A percentile compares a stretch with the other conserved stretches of the same genome.
These are phyloP conservation scores for Lepidothrix coronata DNA, from an alignment of 2,113 vertebrate species.

Conservation along the genomic window DNA sequence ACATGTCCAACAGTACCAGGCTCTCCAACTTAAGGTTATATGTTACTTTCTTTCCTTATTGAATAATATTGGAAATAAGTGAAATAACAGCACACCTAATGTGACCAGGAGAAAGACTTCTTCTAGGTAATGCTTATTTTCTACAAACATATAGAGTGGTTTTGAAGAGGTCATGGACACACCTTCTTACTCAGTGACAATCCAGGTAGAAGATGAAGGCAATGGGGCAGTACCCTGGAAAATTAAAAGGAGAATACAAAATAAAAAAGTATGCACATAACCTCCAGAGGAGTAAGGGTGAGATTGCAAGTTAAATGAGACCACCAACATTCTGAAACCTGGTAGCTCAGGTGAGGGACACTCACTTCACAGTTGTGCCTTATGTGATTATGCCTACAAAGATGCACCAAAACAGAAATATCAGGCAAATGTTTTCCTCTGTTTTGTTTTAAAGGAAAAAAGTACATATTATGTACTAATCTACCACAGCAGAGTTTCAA, in stretches of 20 bases:
- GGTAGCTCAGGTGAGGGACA: not conserved
- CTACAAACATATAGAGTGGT: not conserved
- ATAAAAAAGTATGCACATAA: not conserved
- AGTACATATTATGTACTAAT: not conserved
- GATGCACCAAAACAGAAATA: not conserved
- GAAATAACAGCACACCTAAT: not conserved
- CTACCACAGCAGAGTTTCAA: not conserved
- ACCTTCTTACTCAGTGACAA: rapidly evolving
- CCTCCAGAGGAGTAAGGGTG: not conserved
- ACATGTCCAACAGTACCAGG: not conserved
- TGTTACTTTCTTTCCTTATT: not conserved
- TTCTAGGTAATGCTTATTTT: not conserved
- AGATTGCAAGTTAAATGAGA: not conserved
- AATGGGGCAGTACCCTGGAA: not conserved
- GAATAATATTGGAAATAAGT: not conserved
- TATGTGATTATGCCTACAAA: not conserved
- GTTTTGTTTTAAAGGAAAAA: not conserved
- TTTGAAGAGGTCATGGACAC: not conserved
- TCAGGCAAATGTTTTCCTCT: not conserved
- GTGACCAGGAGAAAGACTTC: not conserved
- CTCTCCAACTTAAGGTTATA: not conserved
- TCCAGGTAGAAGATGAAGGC: not conserved
- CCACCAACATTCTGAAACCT: not conserved
- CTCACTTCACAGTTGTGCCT: not conserved
- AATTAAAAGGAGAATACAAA: not conserved